Conservation (phyloP, 2,113 vertebrate genomes). For the Nothoprocta pentlandii region DNA sequence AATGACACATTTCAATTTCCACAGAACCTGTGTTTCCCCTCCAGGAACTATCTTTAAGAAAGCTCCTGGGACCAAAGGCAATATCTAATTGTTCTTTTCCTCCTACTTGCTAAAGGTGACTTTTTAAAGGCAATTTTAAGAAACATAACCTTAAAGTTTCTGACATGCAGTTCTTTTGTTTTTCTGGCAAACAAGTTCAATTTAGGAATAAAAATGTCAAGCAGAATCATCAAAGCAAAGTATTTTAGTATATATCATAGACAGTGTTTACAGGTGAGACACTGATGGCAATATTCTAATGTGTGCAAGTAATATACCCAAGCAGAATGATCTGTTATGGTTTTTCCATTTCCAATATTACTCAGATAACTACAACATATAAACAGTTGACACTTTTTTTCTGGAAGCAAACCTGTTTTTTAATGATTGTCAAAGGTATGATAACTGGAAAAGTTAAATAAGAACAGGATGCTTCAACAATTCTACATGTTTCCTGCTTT, state of each 20-base stretch:
- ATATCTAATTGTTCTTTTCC: neutral
- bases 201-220: neutral
- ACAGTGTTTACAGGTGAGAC: neutral
- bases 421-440: neutral
- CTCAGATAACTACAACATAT: neutral
- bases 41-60: neutral
- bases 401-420: neutral
- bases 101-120: neutral
- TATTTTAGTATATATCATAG: neutral
- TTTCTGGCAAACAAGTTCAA: neutral
- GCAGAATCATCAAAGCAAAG: neutral
- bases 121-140: neutral
- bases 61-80: rapidly evolving
- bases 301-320: neutral
- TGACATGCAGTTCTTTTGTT: neutral
- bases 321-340: neutral
- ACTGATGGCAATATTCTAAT: neutral
- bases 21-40: neutral
- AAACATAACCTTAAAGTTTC: neutral
- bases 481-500: neutral
- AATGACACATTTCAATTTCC: neutral
- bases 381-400: neutral
- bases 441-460: neutral
- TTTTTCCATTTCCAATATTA: neutral
- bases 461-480: neutral